Evolutionary conservation across 2,113 vertebrate species (phyloP), one percentile per base, ranked within the genome.

Genomic region (Caretta caretta): DNA sequence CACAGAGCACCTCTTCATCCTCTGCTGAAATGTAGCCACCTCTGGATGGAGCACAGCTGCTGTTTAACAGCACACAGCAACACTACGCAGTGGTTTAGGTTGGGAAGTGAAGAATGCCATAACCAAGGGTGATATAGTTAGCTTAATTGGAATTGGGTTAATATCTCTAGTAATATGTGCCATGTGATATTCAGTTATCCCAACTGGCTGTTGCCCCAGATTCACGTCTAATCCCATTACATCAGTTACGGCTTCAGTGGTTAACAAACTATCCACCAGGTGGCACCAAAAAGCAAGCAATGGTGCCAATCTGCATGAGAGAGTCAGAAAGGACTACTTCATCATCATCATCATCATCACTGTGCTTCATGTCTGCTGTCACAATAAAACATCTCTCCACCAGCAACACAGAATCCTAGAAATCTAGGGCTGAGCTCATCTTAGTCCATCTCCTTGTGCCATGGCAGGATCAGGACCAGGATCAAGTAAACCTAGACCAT

Each of bases 271-370:
- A 31, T 59, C 62, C 90, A 87, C 85, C 78, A 92, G 90, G 29
- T 87, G 90, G 90, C 90, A 72, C 85, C 80, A 92, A 53, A 92
- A 38, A 62, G 53, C 35, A 87, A 72, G 54, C 20, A 62, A 76
- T 59, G 76, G 49, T 46, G 31, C 50, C 50, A 81, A 13, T 29
- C 22, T 2, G 38, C 56, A 56, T 24, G 48, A 51, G 51, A 87
- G 12, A 10, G 48, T 51, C 49, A 87, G 57, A 25, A 46, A 76
- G 27, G 27, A 10, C 14, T 19, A 57, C 10, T 31, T 59, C 56
- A 11, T 25, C 56, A 12, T 27, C 57, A 14, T 27, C 57, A 14
- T 53, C 51, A 53, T 16, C 16, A 16, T 42, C 42, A 42, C 22
- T 24, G 27, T 62, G 62, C 35, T 19, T 69, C 31, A 3, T 35